Evolutionary conservation across 2,888 invertebrate genomes (phyloP).

Genomic region (Adelphocoris suturalis): DNA sequence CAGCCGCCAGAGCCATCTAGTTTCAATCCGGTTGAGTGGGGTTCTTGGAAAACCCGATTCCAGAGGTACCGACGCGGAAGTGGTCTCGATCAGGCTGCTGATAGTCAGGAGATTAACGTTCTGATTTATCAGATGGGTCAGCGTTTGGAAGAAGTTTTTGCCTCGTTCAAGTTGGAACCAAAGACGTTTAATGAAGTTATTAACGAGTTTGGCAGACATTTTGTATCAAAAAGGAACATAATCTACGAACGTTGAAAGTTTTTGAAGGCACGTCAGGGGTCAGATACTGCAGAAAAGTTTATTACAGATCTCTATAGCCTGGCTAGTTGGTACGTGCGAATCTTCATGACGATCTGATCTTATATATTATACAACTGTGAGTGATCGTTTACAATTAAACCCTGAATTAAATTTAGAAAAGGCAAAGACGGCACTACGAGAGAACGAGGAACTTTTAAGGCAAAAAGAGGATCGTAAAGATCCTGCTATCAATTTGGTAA

Average conservation of each 20-base stretch:
- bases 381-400: too few species aligned
- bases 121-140: constrained; percentile 30
- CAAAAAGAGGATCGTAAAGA: too few species aligned
- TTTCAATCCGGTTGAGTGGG: background rate
- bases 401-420: too few species aligned
- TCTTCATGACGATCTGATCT: too few species aligned
- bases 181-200: background rate
- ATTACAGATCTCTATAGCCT: too few species aligned
- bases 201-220: background rate
- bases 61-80: background rate
- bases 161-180: background rate
- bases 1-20: background rate
- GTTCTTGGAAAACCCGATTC: background rate
- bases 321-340: too few species aligned
- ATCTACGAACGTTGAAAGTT: constrained; percentile 22
- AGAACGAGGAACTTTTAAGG: too few species aligned
- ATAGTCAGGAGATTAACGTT: background rate
- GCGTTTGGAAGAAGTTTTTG: background rate
- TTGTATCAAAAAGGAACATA: background rate
- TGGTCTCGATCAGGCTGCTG: background rate
- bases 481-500: too few species aligned
- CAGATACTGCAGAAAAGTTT: background rate
- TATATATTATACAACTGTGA: too few species aligned
- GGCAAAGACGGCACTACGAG: too few species aligned
- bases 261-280: background rate